These are phyloP conservation scores for Enteromius trimaculatus DNA, from an alignment of 2,797 vertebrate genomes.

Conservation along the genomic window DNA sequence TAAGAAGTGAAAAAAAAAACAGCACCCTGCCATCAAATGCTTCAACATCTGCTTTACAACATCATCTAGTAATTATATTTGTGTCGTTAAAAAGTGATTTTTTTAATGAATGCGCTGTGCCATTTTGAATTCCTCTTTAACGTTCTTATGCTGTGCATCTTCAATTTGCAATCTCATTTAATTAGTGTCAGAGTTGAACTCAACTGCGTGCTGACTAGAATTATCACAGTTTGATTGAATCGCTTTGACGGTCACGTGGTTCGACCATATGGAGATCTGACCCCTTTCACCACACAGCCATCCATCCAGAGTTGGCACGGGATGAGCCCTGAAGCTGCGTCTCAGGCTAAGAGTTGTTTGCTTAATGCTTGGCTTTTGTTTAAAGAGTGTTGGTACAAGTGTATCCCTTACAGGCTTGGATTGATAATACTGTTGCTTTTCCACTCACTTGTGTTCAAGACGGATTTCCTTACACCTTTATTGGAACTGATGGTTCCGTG, in stretches of 20 bases:
- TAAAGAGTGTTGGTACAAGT: neutral
- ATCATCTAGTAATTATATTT: slow-evolving; percentile 6
- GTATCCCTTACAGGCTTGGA: slow-evolving; percentile 14
- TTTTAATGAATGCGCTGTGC: neutral
- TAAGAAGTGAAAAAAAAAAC: slow-evolving; percentile 18
- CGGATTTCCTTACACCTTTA: neutral
- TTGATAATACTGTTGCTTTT: slow-evolving; percentile 1
- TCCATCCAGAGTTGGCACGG: neutral
- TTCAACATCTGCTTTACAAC: slow-evolving; percentile 30
- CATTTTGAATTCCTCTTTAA: neutral
- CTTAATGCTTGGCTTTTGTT: slow-evolving; percentile 2
- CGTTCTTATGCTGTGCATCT: neutral
- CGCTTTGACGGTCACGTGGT: slow-evolving; percentile 9
- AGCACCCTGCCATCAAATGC: slow-evolving; percentile 7
- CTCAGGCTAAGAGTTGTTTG: slow-evolving; percentile 26
- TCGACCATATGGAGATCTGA: slow-evolving; percentile 6
- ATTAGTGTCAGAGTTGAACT: slow-evolving; percentile 3
- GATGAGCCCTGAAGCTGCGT: neutral
- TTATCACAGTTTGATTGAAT: slow-evolving; percentile 25
- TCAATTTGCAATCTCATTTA: slow-evolving; percentile 14
- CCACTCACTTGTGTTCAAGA: neutral
- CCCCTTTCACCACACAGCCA: slow-evolving; percentile 7
- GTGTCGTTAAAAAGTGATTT: neutral
- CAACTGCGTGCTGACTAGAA: neutral
- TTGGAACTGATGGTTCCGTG: neutral